Evolutionary conservation across 2,797 vertebrate genomes (phyloP), one percentile per base, ranked within the genome.

Genomic region (Chrysocyon brachyurus): DNA sequence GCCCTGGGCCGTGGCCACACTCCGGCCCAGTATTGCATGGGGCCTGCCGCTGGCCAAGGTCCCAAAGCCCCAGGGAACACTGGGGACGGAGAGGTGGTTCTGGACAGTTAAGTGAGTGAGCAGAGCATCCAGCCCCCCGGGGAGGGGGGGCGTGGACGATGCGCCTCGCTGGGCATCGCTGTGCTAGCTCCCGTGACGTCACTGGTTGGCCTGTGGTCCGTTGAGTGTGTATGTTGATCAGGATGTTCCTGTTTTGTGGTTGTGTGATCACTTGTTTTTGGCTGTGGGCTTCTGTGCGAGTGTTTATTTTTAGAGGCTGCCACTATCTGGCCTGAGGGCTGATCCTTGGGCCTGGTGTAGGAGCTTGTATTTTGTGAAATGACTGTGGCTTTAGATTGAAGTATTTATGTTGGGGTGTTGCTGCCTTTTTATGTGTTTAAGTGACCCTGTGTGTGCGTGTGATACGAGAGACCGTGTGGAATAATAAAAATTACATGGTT

Each of bases 271-370:
- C 97, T 98, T 97, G 97, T 83, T 96, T 92, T 68, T 92, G 94
- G 94, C 95, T 8, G 0, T 91, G 78, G 93, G 79, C 77, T 97
- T 96, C 97, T 98, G 85, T 96, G 10, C 6, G 81, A 94, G 94
- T 90, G 82, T 94, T 96, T 98, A 96, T 97, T 97, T 97, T 97
- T 97, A 95, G 96, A 33, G 70, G 88, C 85, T 95, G 83, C 89
- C 73, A 46, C 90, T 96, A 46, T 96, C 6, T 96, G 96, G 97
- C 97, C 92, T 57, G 31, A 97, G 92, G 85, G 82, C 90, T 83
- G 54, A 90, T 88, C 75, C 40, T 79, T 61, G 85, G 81, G 46
- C 49, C 64, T 33, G 66, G 82, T 66, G 78, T 66, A 88, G 54
- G 72, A 84, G 28, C 66, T 90, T 89, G 87, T 87, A 54, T 93